phyloP scores from a whole-genome alignment of 2,888 invertebrate species.

The Phalera bucephala region DNA sequence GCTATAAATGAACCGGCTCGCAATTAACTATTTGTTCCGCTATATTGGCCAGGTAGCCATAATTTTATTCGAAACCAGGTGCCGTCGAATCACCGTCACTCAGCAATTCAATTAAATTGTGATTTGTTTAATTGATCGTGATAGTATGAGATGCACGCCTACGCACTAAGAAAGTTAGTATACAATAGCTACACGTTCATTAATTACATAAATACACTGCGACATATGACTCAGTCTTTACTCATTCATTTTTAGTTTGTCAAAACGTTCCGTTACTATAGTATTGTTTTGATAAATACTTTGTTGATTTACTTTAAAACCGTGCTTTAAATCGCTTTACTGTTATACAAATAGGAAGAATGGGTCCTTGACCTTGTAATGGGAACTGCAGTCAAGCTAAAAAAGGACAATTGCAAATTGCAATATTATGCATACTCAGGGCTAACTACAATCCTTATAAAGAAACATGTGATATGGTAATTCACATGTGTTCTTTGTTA shows the following conservation, averaged over 20 bases:
- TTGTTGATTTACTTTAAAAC: too few species aligned
- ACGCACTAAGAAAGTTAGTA: slow-evolving; percentile 49
- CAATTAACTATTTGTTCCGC: slow-evolving; percentile 62
- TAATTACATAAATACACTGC: slow-evolving; percentile 15
- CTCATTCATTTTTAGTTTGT: slow-evolving; percentile 16
- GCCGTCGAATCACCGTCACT: slow-evolving; percentile 53
- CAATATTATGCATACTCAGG: slow-evolving; percentile 48
- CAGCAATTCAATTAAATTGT: slow-evolving; percentile 31
- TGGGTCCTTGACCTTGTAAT: slow-evolving; percentile 40
- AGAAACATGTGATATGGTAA: slow-evolving; percentile 22
- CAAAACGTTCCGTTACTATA: slow-evolving; percentile 3
- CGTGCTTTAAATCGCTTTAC: too few species aligned
- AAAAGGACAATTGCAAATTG: slow-evolving; percentile 39
- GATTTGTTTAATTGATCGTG: slow-evolving; percentile 27
- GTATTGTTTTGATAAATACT: not conserved
- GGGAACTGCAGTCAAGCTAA: slow-evolving; percentile 39
- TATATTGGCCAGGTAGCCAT: slow-evolving; percentile 52
- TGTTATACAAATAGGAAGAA: not conserved
- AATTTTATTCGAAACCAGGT: slow-evolving; percentile 41
- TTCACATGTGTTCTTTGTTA: slow-evolving; percentile 11
- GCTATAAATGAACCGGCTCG: slow-evolving; percentile 66
- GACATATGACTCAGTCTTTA: slow-evolving; percentile 20
- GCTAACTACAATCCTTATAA: slow-evolving; percentile 57
- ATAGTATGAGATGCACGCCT: slow-evolving; percentile 40
- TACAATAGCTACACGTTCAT: slow-evolving; percentile 24